Percentiles rank a stretch among this genome's conserved stretches.
These are phyloP conservation scores for Zaprionus nigranus DNA, from an alignment of 1,140 invertebrate species.

Conservation along the genomic window DNA sequence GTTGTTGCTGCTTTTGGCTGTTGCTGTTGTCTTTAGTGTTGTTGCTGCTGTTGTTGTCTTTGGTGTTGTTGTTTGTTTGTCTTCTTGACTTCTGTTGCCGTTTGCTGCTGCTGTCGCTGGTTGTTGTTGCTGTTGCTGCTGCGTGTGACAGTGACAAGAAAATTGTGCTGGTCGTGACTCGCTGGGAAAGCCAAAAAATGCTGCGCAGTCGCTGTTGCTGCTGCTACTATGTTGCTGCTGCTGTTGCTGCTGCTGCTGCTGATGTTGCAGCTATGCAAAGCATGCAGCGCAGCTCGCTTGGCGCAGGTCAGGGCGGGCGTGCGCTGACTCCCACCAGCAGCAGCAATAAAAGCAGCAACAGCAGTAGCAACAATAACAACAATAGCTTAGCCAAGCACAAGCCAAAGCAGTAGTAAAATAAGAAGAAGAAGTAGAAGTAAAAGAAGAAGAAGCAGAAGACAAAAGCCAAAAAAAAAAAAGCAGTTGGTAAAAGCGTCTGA, in stretches of 20 bases:
- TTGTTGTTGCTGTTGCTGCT: constrained; percentile 47
- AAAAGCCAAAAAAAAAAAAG: constrained; percentile 4
- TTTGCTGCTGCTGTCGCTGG: constrained; percentile 15
- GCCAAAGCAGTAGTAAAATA: background rate
- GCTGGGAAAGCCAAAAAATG: constrained; percentile 74
- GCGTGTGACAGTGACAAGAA: constrained; percentile 78
- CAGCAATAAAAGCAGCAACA: background rate
- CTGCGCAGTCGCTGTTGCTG: constrained; percentile 30
- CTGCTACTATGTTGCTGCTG: constrained; percentile 8
- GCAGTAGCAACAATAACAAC: background rate
- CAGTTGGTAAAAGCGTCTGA: constrained; percentile 47
- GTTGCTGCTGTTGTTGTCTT: constrained; percentile 24
- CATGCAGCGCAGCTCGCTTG: constrained; percentile 26
- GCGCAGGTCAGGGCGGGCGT: constrained; percentile 60
- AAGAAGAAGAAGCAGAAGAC: background rate
- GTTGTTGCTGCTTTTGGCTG: constrained; percentile 13
- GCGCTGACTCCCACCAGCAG: constrained; percentile 2
- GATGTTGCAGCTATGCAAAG: constrained; percentile 62
- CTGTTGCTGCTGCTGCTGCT: constrained; percentile 23
- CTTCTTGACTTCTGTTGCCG: constrained; percentile 51
- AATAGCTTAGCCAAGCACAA: background rate
- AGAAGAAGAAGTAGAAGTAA: background rate
- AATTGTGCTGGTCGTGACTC: constrained; percentile 77
- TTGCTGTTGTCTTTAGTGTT: constrained; percentile 52
- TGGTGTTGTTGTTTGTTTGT: constrained; percentile 58